These are phyloP conservation scores for Physeter macrocephalus DNA, from an alignment of 2,113 vertebrate species.

Conservation along the genomic window DNA sequence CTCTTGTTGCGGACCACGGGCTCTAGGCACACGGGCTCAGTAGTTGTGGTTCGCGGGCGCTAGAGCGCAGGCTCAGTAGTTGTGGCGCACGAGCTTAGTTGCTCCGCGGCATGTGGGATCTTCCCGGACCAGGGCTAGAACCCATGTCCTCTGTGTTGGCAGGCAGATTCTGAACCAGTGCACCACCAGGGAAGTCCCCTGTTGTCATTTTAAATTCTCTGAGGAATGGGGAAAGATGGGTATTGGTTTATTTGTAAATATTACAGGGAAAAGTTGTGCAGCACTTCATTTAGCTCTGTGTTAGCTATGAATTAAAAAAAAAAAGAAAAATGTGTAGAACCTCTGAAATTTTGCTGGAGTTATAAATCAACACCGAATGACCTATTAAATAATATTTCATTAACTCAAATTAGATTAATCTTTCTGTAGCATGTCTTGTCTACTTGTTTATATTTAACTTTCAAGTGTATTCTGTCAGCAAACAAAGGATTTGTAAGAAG, in stretches of 20 bases:
- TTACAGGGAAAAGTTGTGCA: background rate
- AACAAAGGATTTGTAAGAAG: conserved; percentile 3
- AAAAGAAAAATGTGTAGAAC: background rate
- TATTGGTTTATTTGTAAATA: conserved; percentile 32
- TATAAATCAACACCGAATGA: background rate
- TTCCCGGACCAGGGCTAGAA: too few relatives aligned
- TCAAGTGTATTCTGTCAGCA: background rate
- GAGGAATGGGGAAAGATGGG: background rate
- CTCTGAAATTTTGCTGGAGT: background rate
- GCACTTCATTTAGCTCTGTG: background rate
- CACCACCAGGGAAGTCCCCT: too few relatives aligned
- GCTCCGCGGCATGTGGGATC: too few relatives aligned
- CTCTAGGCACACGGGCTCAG: too few relatives aligned
- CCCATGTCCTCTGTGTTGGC: too few relatives aligned
- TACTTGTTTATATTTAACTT: conserved; percentile 5
- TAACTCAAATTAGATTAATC: background rate
- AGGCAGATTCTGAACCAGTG: too few relatives aligned
- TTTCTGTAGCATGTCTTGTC: background rate
- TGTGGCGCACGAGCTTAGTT: too few relatives aligned
- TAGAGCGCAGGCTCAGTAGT: too few relatives aligned
- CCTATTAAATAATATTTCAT: conserved; percentile 17
- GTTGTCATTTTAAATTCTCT: conserved; percentile 33
- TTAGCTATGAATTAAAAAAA: background rate
- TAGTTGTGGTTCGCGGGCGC: too few relatives aligned
- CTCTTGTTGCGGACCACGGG: too few relatives aligned